These are phyloP conservation scores for Hippocampus guttulatus DNA, from an alignment of 2,113 vertebrate species.

Conservation along the genomic window DNA sequence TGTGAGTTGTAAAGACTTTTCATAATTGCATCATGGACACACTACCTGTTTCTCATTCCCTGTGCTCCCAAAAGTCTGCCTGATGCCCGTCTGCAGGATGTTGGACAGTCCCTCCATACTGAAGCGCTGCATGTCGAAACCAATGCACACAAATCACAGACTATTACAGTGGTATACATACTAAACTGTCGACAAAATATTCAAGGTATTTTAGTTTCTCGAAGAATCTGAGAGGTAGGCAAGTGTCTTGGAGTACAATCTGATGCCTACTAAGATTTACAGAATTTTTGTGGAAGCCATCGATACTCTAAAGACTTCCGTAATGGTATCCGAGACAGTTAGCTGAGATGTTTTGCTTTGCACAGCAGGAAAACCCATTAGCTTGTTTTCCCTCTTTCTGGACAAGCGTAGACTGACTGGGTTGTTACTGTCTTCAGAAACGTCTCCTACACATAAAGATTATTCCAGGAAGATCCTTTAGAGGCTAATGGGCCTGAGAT, in stretches of 20 bases:
- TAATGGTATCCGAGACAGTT: slow-evolving; percentile 6
- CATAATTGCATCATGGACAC: not conserved
- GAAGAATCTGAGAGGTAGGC: not conserved
- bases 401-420: slow-evolving; percentile 9
- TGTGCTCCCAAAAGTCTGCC: slow-evolving; percentile 92
- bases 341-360: slow-evolving; percentile 9
- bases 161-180: not conserved
- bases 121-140: slow-evolving; percentile 78
- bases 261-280: not conserved
- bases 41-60: slow-evolving; percentile 88
- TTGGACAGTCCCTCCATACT: slow-evolving; percentile 98
- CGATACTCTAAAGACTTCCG: not conserved
- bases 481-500: slow-evolving; percentile 58
- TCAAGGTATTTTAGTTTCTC: not conserved
- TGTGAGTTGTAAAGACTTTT: not conserved
- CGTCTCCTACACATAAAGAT: slow-evolving; percentile 41
- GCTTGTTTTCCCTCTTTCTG: slow-evolving; percentile 19
- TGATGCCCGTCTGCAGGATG: slow-evolving; percentile 92
- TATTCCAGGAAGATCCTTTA: slow-evolving; percentile 64
- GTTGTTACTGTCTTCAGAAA: slow-evolving; percentile 26
- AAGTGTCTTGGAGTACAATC: not conserved
- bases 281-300: slow-evolving; percentile 4
- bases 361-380: slow-evolving; percentile 47
- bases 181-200: not conserved
- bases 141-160: slow-evolving; percentile 6